A percentile compares a stretch with the other conserved stretches of the same genome.
These are phyloP conservation scores for Patella ulyssiponensis DNA, from an alignment of 2,888 invertebrate species.

Conservation along the genomic window DNA sequence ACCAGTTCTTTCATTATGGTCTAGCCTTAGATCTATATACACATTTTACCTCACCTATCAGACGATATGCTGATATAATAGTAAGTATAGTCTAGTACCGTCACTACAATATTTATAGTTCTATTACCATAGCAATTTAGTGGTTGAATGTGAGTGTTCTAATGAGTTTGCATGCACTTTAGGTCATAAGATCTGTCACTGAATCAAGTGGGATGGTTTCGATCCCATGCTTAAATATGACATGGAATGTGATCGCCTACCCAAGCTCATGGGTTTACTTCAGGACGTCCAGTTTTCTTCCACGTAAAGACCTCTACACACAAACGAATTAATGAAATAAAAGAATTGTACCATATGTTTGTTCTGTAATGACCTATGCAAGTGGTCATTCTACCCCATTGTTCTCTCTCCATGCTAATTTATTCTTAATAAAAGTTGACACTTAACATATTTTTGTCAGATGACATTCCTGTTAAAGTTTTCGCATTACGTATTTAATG, in stretches of 20 bases:
- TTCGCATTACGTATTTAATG: too few relatives aligned
- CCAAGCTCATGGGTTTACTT: too few relatives aligned
- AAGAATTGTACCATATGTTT: not conserved
- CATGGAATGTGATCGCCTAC: too few relatives aligned
- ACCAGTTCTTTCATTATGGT: constrained; percentile 69
- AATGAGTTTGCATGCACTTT: not conserved
- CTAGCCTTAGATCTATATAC: constrained; percentile 64
- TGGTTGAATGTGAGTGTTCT: not conserved
- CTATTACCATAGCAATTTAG: not conserved
- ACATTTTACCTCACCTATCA: constrained; percentile 63
- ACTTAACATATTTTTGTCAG: too few relatives aligned
- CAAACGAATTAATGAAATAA: not conserved
- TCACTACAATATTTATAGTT: not conserved
- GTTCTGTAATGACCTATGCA: not conserved
- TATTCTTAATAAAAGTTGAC: too few relatives aligned
- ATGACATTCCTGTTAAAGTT: too few relatives aligned
- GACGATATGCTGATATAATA: constrained; percentile 65
- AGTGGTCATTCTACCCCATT: not conserved
- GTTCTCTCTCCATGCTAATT: not conserved
- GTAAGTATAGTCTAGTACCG: constrained; percentile 44
- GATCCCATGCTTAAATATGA: too few relatives aligned
- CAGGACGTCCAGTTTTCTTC: too few relatives aligned
- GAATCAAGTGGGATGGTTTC: too few relatives aligned
- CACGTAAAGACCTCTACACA: too few relatives aligned
- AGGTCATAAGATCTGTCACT: too few relatives aligned